These are phyloP conservation scores for Temnothorax nylanderi DNA, from an alignment of 1,140 invertebrate genomes.

Conservation along the genomic window DNA sequence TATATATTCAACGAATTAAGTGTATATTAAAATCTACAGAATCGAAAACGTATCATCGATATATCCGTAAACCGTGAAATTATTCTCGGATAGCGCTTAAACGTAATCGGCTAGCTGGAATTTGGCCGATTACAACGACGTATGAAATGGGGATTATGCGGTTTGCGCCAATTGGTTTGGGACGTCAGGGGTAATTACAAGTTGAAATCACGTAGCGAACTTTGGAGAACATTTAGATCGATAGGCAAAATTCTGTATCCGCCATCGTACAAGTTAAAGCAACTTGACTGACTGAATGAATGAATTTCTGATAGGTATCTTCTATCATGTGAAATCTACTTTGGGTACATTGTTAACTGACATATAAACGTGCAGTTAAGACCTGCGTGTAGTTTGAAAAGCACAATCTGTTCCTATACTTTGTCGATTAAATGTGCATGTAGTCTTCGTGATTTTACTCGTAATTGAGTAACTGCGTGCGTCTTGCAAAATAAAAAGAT, in stretches of 20 bases:
- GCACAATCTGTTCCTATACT: slow-evolving; percentile 13
- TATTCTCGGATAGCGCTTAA: not conserved
- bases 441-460: not conserved
- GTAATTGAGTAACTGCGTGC: not conserved
- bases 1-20: not conserved
- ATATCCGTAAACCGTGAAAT: slow-evolving; percentile 13
- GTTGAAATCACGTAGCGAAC: slow-evolving; percentile 53
- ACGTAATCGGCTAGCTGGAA: slow-evolving; percentile 25
- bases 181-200: slow-evolving; percentile 49
- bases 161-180: slow-evolving; percentile 47
- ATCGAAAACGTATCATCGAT: not conserved
- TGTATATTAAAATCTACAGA: not conserved
- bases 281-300: slow-evolving; percentile 43
- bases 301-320: slow-evolving; percentile 42
- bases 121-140: slow-evolving; percentile 46
- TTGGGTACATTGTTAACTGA: slow-evolving; percentile 47
- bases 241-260: slow-evolving; percentile 48
- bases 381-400: slow-evolving; percentile 14
- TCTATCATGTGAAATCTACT: slow-evolving; percentile 39
- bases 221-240: slow-evolving; percentile 55
- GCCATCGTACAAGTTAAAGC: slow-evolving; percentile 20
- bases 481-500: not conserved
- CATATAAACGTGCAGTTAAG: slow-evolving; percentile 6
- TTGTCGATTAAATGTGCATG: not conserved
- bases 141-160: slow-evolving; percentile 51